phyloP scores from a whole-genome alignment of 2,888 invertebrate species.

The Ophioninae sp. region DNA sequence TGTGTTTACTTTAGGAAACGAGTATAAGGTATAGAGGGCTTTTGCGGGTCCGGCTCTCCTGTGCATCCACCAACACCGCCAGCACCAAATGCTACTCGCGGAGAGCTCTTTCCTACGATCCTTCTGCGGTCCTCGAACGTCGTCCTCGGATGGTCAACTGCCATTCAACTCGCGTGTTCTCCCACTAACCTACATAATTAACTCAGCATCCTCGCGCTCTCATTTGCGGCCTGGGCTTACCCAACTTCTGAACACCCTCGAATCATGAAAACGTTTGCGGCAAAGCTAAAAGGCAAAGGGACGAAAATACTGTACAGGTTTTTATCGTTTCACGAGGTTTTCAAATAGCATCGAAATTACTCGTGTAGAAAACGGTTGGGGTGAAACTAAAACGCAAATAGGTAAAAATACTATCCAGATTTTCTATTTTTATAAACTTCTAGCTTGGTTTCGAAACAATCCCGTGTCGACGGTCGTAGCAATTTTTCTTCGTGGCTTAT shows the following conservation, averaged over 20 bases:
- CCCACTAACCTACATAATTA: conserved; percentile 64
- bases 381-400: too few relatives aligned
- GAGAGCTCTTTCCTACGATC: conserved; percentile 19
- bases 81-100: conserved; percentile 16
- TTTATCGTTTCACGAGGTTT: not conserved
- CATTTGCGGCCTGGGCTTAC: conserved; percentile 41
- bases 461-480: too few relatives aligned
- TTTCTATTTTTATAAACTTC: too few relatives aligned
- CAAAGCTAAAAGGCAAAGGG: conserved; percentile 8
- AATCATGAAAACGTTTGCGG: not conserved
- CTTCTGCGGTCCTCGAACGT: conserved; percentile 32
- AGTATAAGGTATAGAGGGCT: conserved; percentile 65
- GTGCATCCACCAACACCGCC: conserved; percentile 49
- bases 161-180: conserved; percentile 61
- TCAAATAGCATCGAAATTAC: too few relatives aligned
- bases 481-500: too few relatives aligned
- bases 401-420: too few relatives aligned
- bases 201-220: conserved; percentile 48
- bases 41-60: conserved; percentile 19
- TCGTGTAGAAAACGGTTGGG: not conserved
- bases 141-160: conserved; percentile 50
- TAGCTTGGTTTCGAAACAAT: too few relatives aligned
- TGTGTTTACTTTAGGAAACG: conserved; percentile 67
- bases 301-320: not conserved
- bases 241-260: conserved; percentile 44